Conservation (phyloP, 1,140 invertebrate species). For the Drosophila repleta region DNA sequence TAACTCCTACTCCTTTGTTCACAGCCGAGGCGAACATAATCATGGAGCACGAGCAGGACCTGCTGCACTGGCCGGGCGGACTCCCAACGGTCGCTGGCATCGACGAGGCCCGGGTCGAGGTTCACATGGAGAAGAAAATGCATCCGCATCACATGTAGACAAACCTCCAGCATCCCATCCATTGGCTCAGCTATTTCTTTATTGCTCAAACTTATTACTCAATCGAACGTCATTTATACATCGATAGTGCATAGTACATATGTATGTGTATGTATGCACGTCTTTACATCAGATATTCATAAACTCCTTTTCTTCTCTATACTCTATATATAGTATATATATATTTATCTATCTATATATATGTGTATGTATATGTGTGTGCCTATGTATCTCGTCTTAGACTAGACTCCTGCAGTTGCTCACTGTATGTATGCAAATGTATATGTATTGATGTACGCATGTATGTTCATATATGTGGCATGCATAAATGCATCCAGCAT, state of each 20-base stretch:
- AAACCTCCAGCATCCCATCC: not conserved
- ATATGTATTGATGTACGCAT: no score
- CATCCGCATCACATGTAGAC: slow-evolving; percentile 85
- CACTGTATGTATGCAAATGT: no score
- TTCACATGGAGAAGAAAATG: slow-evolving; percentile 88
- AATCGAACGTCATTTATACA: not conserved
- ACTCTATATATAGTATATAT: no score
- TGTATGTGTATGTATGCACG: not conserved
- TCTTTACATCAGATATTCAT: not conserved
- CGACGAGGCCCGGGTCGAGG: slow-evolving; percentile 87
- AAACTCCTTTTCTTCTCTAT: no score
- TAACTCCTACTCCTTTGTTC: no score
- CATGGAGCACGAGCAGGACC: slow-evolving; percentile 88
- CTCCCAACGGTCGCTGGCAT: slow-evolving; percentile 88
- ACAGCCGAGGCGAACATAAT: slow-evolving; percentile 92
- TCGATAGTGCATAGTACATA: not conserved
- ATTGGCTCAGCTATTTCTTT: not conserved
- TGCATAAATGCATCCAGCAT: no score
- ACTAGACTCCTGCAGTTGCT: no score
- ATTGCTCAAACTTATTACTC: not conserved
- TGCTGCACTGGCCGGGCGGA: slow-evolving; percentile 88
- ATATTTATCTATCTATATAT: no score
- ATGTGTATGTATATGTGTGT: no score
- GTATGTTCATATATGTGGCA: no score
- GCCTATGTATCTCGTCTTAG: no score